phyloP scores from a whole-genome alignment of 30 jellyfish, hydroid and myxozoan genomes.

The Hydractinia symbiolongicarpus region DNA sequence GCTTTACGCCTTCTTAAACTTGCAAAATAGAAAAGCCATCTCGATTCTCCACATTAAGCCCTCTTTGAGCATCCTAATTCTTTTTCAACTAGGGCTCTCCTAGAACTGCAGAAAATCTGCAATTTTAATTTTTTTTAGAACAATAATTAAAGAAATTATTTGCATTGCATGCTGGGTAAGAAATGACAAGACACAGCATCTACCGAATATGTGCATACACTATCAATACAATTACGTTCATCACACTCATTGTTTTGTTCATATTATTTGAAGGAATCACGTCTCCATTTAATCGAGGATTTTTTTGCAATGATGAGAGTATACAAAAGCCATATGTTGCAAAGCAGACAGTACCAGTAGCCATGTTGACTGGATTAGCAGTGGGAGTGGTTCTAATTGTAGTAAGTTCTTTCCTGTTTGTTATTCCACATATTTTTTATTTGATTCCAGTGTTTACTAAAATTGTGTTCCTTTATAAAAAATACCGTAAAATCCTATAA shows the following conservation, averaged over 20 bases:
- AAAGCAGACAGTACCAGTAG: conserved; percentile 58
- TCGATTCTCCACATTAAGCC: too few species aligned
- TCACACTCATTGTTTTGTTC: conserved; percentile 11
- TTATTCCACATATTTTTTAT: background rate
- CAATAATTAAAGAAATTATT: background rate
- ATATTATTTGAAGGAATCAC: background rate
- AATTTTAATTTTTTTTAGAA: background rate
- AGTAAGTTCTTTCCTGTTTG: conserved; percentile 13
- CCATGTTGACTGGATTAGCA: conserved; percentile 47
- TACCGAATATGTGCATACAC: conserved; percentile 1
- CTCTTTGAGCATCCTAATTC: too few species aligned
- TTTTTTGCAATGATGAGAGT: conserved; percentile 88
- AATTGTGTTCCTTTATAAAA: too few species aligned
- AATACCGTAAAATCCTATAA: too few species aligned
- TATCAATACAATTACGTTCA: background rate
- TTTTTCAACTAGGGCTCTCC: too few species aligned
- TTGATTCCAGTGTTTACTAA: too few species aligned
- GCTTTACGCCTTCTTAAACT: too few species aligned
- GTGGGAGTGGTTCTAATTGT: background rate
- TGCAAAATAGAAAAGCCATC: too few species aligned
- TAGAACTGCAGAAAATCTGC: too few species aligned
- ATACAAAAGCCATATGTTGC: conserved; percentile 61
- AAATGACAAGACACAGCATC: background rate
- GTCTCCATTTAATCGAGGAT: conserved; percentile 55
- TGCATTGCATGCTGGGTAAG: background rate